Evolutionary conservation across 2,113 vertebrate genomes (phyloP).

Genomic region (Rhinogobius similis): DNA sequence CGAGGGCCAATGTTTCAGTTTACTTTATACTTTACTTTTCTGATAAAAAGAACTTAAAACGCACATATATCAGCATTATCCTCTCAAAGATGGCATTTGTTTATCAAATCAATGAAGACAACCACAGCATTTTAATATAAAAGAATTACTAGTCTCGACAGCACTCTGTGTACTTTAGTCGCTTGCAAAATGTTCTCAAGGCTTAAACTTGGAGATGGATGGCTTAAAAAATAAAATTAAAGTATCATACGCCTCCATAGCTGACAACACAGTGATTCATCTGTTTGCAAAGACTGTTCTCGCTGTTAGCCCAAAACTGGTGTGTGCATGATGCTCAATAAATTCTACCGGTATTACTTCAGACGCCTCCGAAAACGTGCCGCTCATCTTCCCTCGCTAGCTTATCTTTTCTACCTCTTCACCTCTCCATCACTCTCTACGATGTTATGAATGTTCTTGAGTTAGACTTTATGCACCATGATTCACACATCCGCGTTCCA

Average conservation of each 20-base stretch:
- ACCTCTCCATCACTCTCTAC: constrained; percentile 16
- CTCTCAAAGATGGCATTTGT: constrained; percentile 8
- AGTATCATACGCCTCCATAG: constrained; percentile 21
- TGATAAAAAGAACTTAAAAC: constrained; percentile 16
- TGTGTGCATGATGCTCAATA: constrained; percentile 5
- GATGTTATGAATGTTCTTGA: constrained; percentile 7
- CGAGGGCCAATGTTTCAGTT: constrained; percentile 5
- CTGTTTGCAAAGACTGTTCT: constrained; percentile 13
- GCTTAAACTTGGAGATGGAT: constrained; percentile 33
- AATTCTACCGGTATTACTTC: constrained; percentile 19
- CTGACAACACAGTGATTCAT: constrained; percentile 33
- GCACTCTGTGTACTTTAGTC: background rate
- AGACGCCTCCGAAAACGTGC: constrained; percentile 16
- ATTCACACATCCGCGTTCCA: constrained; percentile 21
- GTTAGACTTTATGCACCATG: constrained; percentile 13
- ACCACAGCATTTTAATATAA: constrained; percentile 25
- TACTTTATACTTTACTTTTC: background rate
- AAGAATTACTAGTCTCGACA: constrained; percentile 12
- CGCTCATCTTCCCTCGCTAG: background rate
- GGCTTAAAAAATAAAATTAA: constrained; percentile 35
- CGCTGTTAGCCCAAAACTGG: constrained; percentile 16
- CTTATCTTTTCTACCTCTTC: background rate
- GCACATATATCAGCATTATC: constrained; percentile 16
- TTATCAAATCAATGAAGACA: constrained; percentile 32
- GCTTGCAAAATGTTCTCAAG: constrained; percentile 16